Evolutionary conservation across 2,888 invertebrate genomes (phyloP).

Genomic region (Petrolisthes cinctipes): DNA sequence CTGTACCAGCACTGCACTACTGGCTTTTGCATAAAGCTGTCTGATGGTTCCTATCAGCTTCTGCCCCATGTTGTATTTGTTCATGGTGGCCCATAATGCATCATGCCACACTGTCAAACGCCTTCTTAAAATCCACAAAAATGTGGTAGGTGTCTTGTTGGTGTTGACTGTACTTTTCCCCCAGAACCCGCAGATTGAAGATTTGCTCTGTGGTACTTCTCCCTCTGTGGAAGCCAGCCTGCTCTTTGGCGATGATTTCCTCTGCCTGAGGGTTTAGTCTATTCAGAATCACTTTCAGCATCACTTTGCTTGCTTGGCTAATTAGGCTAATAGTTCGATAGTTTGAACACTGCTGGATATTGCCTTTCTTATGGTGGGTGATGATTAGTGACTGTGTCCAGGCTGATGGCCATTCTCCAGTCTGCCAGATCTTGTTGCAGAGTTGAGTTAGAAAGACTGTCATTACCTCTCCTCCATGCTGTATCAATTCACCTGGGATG

Average conservation of each 20-base stretch:
- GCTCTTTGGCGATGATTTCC: background rate
- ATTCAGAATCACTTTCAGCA: constrained; percentile 21
- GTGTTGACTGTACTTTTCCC: constrained; percentile 7
- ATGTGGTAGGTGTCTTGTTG: constrained; percentile 25
- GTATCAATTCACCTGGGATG: background rate
- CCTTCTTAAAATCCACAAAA: constrained; percentile 6
- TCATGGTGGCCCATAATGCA: constrained; percentile 14
- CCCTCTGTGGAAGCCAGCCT: background rate
- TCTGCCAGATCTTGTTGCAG: constrained; percentile 28
- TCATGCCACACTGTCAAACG: constrained; percentile 18
- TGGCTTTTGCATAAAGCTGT: background rate
- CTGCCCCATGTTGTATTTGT: background rate
- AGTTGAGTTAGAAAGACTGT: background rate
- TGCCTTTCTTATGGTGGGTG: constrained; percentile 14
- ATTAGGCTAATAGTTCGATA: constrained; percentile 11
- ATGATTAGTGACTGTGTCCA: background rate
- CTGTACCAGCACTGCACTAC: background rate
- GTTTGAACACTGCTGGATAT: background rate
- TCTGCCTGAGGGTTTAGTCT: constrained; percentile 2
- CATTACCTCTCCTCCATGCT: background rate
- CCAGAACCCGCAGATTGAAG: background rate
- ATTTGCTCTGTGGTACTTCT: constrained; percentile 10
- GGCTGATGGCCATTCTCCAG: background rate
- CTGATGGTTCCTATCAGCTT: background rate
- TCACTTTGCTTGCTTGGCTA: constrained; percentile 7